Evolutionary conservation across 2,113 vertebrate genomes (phyloP).

Genomic region (Vanacampus margaritifer): DNA sequence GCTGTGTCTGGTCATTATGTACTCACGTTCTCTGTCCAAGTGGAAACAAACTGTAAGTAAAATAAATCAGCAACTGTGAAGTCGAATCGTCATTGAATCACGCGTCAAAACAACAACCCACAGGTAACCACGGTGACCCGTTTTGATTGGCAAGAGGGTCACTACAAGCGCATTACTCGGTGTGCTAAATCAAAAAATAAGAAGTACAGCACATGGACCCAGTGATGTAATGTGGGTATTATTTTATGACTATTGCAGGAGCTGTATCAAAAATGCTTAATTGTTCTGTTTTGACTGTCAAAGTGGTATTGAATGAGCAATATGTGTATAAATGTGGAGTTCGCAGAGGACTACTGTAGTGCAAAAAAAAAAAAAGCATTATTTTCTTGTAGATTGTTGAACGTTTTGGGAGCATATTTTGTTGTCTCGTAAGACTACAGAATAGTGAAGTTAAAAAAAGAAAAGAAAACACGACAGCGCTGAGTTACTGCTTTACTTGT

Average conservation of each 20-base stretch:
- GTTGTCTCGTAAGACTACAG: neutral
- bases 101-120: too few species aligned
- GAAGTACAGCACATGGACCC: neutral
- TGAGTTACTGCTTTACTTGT: conserved; percentile 8
- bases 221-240: neutral
- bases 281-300: too few species aligned
- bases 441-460: neutral
- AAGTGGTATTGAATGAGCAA: too few species aligned
- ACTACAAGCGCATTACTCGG: neutral
- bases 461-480: neutral
- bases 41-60: too few species aligned
- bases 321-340: too few species aligned
- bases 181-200: neutral
- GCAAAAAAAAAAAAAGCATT: neutral
- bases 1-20: too few species aligned
- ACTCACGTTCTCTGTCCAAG: too few species aligned
- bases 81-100: too few species aligned
- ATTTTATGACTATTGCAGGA: neutral
- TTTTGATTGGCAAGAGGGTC: too few species aligned
- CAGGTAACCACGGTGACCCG: too few species aligned
- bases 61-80: too few species aligned
- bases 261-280: neutral
- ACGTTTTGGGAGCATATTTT: neutral
- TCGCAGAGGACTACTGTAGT: neutral
- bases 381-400: neutral